A percentile compares a stretch with the other conserved stretches of the same genome.
Evolutionary conservation across 2,888 invertebrate genomes (phyloP).

Genomic region (Ypsolopha sequella): DNA sequence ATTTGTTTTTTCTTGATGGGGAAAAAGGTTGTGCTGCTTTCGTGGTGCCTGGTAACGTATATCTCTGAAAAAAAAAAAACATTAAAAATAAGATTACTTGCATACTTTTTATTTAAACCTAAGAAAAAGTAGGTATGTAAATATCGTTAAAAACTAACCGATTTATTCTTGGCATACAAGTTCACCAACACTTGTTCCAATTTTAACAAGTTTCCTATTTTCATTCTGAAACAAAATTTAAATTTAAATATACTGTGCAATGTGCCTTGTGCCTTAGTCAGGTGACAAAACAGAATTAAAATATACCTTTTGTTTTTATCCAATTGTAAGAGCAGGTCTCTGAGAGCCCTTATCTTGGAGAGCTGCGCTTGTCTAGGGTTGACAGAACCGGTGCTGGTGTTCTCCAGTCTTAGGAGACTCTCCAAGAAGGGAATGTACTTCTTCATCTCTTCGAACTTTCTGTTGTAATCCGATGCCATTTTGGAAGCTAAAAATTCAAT

Average conservation of each 20-base stretch:
- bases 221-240: slow-evolving; percentile 64
- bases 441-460: slow-evolving; percentile 75
- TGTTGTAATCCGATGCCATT: slow-evolving; percentile 66
- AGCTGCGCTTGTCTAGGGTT: slow-evolving; percentile 72
- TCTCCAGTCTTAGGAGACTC: slow-evolving; percentile 76
- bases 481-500: slow-evolving; percentile 25
- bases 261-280: too few species aligned
- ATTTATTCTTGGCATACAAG: slow-evolving; percentile 74
- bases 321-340: slow-evolving; percentile 71
- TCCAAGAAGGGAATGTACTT: slow-evolving; percentile 79
- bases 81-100: background rate
- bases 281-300: slow-evolving; percentile 6
- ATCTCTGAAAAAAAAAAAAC: slow-evolving; percentile 31
- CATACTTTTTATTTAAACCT: background rate
- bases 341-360: slow-evolving; percentile 74
- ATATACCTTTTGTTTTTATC: slow-evolving; percentile 72
- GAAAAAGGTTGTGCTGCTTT: slow-evolving; percentile 15
- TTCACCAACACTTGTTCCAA: slow-evolving; percentile 78
- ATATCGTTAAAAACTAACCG: slow-evolving; percentile 41
- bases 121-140: background rate
- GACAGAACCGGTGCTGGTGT: slow-evolving; percentile 41
- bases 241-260: too few species aligned
- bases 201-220: slow-evolving; percentile 75
- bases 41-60: slow-evolving; percentile 21
- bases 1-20: background rate